Evolutionary conservation across 2,888 invertebrate genomes (phyloP).

Genomic region (Argyresthia goedartella): DNA sequence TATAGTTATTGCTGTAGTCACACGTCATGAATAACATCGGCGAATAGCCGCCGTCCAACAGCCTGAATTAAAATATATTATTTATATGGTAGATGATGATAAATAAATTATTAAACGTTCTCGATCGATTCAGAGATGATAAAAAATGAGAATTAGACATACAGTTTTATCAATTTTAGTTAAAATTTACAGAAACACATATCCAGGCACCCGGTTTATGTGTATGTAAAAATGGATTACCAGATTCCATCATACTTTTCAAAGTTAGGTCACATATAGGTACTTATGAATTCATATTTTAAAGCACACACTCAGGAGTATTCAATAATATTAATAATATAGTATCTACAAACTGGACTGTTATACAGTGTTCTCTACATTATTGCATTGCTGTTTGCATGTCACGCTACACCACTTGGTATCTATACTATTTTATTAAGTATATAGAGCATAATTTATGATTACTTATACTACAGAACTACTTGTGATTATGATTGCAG

Average conservation of each 20-base stretch:
- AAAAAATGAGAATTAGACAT: background rate
- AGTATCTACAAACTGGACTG: no score
- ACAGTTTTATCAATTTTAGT: background rate
- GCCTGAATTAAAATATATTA: no score
- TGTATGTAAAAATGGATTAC: background rate
- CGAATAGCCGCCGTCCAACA: no score
- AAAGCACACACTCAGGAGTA: conserved; percentile 17
- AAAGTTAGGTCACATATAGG: background rate
- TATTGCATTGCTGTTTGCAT: conserved; percentile 31
- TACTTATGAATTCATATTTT: background rate
- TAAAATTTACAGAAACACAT: background rate
- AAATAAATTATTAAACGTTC: background rate
- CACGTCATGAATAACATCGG: no score
- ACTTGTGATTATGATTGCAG: no score
- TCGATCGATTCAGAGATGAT: background rate
- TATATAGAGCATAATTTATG: no score
- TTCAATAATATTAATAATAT: conserved; percentile 14
- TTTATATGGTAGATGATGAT: conserved; percentile 1
- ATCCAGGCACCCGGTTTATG: background rate
- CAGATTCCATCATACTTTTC: background rate
- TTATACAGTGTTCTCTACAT: background rate
- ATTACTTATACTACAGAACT: no score
- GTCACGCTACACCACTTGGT: conserved; percentile 4
- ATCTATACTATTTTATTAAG: no score
- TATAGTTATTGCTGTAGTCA: no score